Evolutionary conservation across 2,888 invertebrate genomes (phyloP).

Genomic region (Mimumesa dahlbomi): DNA sequence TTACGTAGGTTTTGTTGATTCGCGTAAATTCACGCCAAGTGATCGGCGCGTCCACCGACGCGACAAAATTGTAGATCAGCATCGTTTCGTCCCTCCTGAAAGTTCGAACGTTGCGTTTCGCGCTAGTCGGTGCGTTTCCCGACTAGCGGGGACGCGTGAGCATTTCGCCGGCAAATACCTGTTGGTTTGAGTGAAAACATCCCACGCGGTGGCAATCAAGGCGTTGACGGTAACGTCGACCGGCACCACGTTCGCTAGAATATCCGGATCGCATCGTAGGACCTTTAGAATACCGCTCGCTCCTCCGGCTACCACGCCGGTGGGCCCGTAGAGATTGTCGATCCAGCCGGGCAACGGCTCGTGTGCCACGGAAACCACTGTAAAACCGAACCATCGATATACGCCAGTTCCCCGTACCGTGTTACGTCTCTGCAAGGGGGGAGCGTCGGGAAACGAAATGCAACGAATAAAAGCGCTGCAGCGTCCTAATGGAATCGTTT

Average conservation of each 20-base stretch:
- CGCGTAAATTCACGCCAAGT: constrained; percentile 88
- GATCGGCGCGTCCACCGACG: constrained; percentile 89
- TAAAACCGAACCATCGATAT: too few species aligned
- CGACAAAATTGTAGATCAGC: constrained; percentile 92
- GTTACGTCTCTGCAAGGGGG: too few species aligned
- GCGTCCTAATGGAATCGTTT: too few species aligned
- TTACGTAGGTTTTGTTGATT: constrained; percentile 81
- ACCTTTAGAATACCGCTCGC: constrained; percentile 87
- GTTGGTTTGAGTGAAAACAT: constrained; percentile 77
- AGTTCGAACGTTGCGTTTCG: too few species aligned
- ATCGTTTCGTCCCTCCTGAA: constrained; percentile 72
- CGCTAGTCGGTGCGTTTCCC: too few species aligned
- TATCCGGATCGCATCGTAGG: constrained; percentile 83
- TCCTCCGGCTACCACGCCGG: constrained; percentile 83
- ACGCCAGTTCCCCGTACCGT: too few species aligned
- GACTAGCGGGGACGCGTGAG: too few species aligned
- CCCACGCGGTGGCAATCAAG: constrained; percentile 85
- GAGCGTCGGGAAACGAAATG: too few species aligned
- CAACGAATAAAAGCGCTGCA: too few species aligned
- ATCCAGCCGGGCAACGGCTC: not conserved
- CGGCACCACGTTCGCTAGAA: constrained; percentile 88
- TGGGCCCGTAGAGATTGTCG: constrained; percentile 90
- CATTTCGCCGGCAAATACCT: too few species aligned
- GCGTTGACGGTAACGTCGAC: constrained; percentile 88
- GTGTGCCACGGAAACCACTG: too few species aligned